These are phyloP conservation scores for Meriones psammophilus DNA, from an alignment of 2,797 vertebrate genomes.

Conservation along the genomic window DNA sequence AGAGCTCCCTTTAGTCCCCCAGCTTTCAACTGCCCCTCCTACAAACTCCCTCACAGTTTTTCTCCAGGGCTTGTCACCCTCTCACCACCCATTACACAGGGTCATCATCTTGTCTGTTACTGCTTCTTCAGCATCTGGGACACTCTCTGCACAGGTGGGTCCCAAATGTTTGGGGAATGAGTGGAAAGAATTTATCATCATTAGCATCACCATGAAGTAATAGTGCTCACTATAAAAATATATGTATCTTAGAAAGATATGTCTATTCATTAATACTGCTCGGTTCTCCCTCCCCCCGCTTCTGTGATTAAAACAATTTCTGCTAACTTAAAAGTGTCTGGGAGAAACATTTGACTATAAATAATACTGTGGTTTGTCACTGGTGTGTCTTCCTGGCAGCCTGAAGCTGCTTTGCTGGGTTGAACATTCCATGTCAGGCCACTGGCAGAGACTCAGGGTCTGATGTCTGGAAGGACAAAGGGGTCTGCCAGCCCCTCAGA, in stretches of 20 bases:
- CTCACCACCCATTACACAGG: neutral
- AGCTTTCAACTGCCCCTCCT: neutral
- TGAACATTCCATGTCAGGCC: neutral
- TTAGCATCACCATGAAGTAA: slow-evolving; percentile 24
- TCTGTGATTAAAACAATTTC: slow-evolving; percentile 18
- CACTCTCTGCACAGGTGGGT: neutral
- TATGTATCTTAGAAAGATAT: slow-evolving; percentile 19
- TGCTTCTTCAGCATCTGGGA: neutral
- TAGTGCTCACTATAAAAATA: neutral
- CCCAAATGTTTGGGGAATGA: slow-evolving; percentile 28
- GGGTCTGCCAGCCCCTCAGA: neutral
- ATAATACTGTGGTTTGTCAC: neutral
- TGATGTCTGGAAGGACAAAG: neutral
- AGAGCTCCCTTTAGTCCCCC: neutral
- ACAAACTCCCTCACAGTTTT: neutral
- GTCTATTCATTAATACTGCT: neutral
- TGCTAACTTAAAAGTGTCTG: slow-evolving; percentile 9
- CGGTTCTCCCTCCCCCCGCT: neutral
- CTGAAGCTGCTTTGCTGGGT: neutral
- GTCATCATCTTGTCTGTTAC: neutral
- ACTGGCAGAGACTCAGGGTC: neutral
- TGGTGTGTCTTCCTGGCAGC: neutral
- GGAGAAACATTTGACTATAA: neutral
- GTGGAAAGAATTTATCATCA: neutral
- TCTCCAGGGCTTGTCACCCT: neutral